Evolutionary conservation across 2,113 vertebrate genomes (phyloP).

Genomic region (Psittacus erithacus): DNA sequence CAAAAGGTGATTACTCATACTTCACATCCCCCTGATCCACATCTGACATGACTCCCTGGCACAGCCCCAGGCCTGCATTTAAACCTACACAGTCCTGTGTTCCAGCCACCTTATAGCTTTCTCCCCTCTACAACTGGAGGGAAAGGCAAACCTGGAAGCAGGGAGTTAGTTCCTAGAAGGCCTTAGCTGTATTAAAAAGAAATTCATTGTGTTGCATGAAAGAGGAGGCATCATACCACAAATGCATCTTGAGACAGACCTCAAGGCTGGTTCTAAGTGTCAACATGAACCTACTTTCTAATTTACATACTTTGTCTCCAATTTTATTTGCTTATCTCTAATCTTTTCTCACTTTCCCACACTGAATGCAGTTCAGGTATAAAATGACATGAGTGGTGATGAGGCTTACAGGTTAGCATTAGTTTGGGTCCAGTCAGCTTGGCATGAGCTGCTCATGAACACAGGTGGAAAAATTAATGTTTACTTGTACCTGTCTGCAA

Average conservation of each 20-base stretch:
- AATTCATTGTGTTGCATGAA: neutral
- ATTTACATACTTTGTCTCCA: neutral
- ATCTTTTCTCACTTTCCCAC: neutral
- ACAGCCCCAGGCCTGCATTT: neutral
- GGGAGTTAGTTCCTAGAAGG: neutral
- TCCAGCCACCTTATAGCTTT: neutral
- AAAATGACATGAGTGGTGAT: neutral
- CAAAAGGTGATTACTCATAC: neutral
- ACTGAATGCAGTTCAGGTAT: neutral
- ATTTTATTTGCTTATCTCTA: neutral
- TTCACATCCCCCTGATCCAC: neutral
- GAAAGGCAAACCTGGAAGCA: neutral
- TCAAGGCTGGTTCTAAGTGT: neutral
- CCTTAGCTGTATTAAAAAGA: neutral
- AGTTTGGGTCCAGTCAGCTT: neutral
- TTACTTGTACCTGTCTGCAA: neutral
- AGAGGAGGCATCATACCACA: neutral
- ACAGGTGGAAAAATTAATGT: slow-evolving; percentile 1
- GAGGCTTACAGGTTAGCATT: neutral
- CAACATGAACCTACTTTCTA: neutral
- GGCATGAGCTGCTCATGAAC: neutral
- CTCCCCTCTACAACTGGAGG: neutral
- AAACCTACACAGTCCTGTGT: too few species aligned
- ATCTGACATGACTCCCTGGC: neutral
- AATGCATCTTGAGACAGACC: neutral